These are phyloP conservation scores for Catalaphyllia jardinei DNA, from an alignment of 64 coral and sea anemone species.

Conservation along the genomic window DNA sequence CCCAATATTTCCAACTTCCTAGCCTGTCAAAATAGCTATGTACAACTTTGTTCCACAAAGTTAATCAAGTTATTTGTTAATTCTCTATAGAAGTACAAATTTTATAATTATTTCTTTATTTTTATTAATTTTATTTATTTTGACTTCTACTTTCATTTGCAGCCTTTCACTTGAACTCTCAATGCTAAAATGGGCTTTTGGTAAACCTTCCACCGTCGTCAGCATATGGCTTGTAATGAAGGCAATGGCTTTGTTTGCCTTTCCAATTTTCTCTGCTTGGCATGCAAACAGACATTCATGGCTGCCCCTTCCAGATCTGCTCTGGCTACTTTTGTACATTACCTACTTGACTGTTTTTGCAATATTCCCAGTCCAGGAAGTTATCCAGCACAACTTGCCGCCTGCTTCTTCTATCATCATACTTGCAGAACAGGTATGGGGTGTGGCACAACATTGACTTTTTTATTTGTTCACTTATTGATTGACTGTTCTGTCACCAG, in stretches of 20 bases:
- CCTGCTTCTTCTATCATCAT: constrained; percentile 90
- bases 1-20: too few species aligned
- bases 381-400: constrained; percentile 67
- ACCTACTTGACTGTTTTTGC: constrained; percentile 69
- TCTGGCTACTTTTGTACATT: constrained; percentile 76
- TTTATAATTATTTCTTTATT: too few species aligned
- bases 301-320: constrained; percentile 48
- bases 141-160: constrained; percentile 25
- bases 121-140: too few species aligned
- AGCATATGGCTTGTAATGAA: constrained; percentile 93
- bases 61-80: too few species aligned
- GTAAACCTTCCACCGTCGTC: constrained; percentile 78
- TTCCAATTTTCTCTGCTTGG: constrained; percentile 89
- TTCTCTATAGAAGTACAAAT: too few species aligned
- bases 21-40: too few species aligned
- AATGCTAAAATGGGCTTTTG: constrained; percentile 89
- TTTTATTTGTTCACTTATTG: too few species aligned
- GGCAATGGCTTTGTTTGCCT: constrained; percentile 61
- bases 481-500: too few species aligned
- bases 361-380: constrained; percentile 87
- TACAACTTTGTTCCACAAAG: too few species aligned
- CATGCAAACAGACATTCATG: constrained; percentile 52
- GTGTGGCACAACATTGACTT: too few species aligned
- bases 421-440: constrained; percentile 82
- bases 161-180: constrained; percentile 83